Percentiles rank a stretch among this genome's conserved stretches.
Conservation (phyloP, 2,797 vertebrate species). For the Sebastes goodei region DNA sequence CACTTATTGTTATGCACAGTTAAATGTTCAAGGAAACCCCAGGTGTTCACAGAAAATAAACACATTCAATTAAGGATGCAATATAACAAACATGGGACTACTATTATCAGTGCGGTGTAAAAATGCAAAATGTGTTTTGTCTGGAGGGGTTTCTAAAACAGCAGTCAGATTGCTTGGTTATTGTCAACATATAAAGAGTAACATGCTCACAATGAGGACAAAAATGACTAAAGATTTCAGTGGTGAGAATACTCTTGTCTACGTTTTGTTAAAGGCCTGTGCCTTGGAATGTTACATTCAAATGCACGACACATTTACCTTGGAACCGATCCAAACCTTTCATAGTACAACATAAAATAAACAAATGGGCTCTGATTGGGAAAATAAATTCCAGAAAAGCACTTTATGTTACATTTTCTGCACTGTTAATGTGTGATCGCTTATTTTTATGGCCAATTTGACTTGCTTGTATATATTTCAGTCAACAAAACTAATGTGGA, state of each 20-base stretch:
- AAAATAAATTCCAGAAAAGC: slow-evolving; percentile 24
- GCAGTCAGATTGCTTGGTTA: not conserved
- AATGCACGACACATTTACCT: not conserved
- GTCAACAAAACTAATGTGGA: not conserved
- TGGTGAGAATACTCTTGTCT: not conserved
- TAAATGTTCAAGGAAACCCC: not conserved
- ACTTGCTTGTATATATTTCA: slow-evolving; percentile 7
- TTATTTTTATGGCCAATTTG: slow-evolving; percentile 5
- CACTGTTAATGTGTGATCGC: not conserved
- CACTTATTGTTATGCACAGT: not conserved
- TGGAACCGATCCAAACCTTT: not conserved
- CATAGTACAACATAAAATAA: slow-evolving; percentile 19
- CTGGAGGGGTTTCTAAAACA: not conserved
- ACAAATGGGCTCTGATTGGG: slow-evolving; percentile 12
- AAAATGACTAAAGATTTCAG: not conserved
- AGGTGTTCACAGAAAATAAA: not conserved
- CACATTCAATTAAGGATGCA: not conserved
- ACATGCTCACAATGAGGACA: not conserved
- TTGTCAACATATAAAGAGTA: not conserved
- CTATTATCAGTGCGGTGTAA: not conserved
- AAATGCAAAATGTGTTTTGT: not conserved
- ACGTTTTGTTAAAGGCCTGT: not conserved
- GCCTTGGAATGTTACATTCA: slow-evolving; percentile 12
- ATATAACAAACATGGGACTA: not conserved
- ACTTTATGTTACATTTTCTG: slow-evolving; percentile 5